Conservation (phyloP, 2,113 vertebrate species). For the Labeo catla region DNA sequence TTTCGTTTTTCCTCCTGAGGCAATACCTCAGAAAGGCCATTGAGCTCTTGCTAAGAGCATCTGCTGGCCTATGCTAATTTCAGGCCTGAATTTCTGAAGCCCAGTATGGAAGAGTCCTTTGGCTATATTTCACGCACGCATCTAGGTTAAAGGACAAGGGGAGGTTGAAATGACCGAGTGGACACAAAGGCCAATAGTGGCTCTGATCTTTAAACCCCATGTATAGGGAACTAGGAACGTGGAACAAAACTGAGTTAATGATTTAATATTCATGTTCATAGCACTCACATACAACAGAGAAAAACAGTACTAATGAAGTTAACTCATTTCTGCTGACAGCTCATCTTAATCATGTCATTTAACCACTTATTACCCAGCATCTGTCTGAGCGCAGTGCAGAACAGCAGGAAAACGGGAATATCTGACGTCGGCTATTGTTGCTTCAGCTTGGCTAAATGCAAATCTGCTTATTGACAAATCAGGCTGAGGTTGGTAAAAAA, state of each 20-base stretch:
- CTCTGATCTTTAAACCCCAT: conserved; percentile 14
- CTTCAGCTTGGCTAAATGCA: conserved; percentile 19
- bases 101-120: conserved; percentile 39
- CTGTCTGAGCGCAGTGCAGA: conserved; percentile 64
- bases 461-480: background rate
- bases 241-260: background rate
- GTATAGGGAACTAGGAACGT: background rate
- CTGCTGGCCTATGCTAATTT: conserved; percentile 54
- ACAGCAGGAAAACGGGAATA: conserved; percentile 44
- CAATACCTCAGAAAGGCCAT: conserved; percentile 46
- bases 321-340: conserved; percentile 58
- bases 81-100: conserved; percentile 35
- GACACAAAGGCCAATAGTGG: conserved; percentile 38
- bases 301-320: conserved; percentile 60
- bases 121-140: conserved; percentile 43
- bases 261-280: background rate
- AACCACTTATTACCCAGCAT: conserved; percentile 73
- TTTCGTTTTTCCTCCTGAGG: conserved; percentile 48
- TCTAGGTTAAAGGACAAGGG: conserved; percentile 41
- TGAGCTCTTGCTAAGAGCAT: conserved; percentile 42
- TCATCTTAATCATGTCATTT: conserved; percentile 72
- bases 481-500: background rate
- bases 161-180: conserved; percentile 12
- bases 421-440: conserved; percentile 9
- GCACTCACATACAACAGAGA: background rate